These are phyloP conservation scores for Manis pentadactyla DNA, from an alignment of 2,797 vertebrate genomes.

Conservation along the genomic window DNA sequence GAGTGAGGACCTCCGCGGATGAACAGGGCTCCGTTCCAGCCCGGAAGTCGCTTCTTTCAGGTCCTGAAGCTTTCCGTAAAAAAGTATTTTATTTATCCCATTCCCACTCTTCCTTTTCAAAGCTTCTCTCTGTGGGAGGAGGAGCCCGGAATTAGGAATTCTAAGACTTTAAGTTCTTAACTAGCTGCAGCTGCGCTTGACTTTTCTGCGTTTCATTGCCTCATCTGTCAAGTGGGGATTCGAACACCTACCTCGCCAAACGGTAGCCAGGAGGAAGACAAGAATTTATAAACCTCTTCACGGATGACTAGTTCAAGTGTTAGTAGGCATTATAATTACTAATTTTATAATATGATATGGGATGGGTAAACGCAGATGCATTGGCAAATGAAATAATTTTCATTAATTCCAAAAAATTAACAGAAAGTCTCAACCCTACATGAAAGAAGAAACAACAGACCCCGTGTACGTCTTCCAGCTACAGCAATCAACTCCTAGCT, in stretches of 20 bases:
- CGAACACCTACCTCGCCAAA: not conserved
- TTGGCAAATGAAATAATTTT: not conserved
- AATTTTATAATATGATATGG: not conserved
- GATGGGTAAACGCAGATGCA: not conserved
- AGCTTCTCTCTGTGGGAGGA: not conserved
- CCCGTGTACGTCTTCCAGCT: not conserved
- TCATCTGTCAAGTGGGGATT: not conserved
- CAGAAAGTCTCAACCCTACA: not conserved
- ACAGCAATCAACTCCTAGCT: not conserved
- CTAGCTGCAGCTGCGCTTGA: not conserved
- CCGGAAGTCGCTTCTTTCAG: not conserved
- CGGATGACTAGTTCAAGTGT: not conserved
- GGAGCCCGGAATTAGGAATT: not conserved
- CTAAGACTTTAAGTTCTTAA: not conserved
- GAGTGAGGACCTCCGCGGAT: not conserved
- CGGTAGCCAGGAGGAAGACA: not conserved
- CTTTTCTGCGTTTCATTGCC: not conserved
- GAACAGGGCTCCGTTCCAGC: rapidly evolving
- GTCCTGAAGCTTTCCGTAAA: not conserved
- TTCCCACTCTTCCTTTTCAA: not conserved
- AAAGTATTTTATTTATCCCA: not conserved
- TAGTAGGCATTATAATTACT: not conserved
- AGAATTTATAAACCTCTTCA: not conserved
- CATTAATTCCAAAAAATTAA: not conserved
- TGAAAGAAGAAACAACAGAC: not conserved